Percentiles rank a stretch among this genome's conserved stretches.
These are phyloP conservation scores for Dreissena polymorpha DNA, from an alignment of 1,140 invertebrate species.

Conservation along the genomic window DNA sequence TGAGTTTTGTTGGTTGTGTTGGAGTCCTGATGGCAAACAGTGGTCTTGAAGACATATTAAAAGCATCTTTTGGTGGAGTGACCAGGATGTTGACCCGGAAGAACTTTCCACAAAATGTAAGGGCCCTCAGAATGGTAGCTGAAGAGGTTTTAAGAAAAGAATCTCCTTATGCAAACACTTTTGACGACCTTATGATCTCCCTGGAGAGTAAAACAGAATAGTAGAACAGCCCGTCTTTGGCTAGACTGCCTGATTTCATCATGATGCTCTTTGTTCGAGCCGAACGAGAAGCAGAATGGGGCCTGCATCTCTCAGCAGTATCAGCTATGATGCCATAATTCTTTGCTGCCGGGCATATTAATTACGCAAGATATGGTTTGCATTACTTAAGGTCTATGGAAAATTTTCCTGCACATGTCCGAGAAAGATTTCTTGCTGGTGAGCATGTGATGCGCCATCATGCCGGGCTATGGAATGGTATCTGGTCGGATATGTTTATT, in stretches of 20 bases:
- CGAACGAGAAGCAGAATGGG: conserved; percentile 64
- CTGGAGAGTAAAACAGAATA: conserved; percentile 34
- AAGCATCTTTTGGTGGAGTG: conserved; percentile 55
- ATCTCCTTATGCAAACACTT: not conserved
- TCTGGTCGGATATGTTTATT: conserved; percentile 62
- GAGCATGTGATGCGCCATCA: conserved; percentile 59
- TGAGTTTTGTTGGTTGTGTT: conserved; percentile 62
- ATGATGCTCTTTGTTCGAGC: conserved; percentile 62
- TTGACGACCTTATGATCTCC: not conserved
- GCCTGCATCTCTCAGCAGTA: conserved; percentile 56
- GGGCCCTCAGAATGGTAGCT: conserved; percentile 55
- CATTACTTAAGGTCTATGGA: conserved; percentile 59
- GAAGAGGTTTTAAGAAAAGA: conserved; percentile 38
- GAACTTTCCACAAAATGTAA: conserved; percentile 61
- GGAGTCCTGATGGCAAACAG: conserved; percentile 57
- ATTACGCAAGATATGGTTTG: conserved; percentile 66
- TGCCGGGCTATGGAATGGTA: conserved; percentile 50
- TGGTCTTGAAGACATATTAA: conserved; percentile 52
- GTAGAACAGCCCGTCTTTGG: conserved; percentile 63
- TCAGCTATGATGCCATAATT: conserved; percentile 62
- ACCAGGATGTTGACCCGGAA: conserved; percentile 58
- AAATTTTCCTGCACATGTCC: conserved; percentile 35
- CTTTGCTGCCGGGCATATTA: conserved; percentile 63
- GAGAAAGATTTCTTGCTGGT: conserved; percentile 43
- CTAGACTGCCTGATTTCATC: conserved; percentile 59